These are phyloP conservation scores for Myopa tessellatipennis DNA, from an alignment of 2,888 invertebrate species.

Conservation along the genomic window DNA sequence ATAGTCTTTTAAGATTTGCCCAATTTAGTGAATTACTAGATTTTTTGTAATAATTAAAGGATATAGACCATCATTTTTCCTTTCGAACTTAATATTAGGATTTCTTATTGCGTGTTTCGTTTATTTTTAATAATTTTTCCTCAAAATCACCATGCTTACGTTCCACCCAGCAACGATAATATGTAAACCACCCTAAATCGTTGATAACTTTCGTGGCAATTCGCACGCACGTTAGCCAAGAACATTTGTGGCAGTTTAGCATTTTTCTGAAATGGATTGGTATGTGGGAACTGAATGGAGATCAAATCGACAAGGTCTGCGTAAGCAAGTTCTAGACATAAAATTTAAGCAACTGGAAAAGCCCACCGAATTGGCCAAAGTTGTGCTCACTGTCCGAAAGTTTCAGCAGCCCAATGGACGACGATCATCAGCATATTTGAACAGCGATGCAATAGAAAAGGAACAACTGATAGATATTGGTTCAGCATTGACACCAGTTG, in stretches of 20 bases:
- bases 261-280: constrained; percentile 58
- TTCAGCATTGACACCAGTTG: constrained; percentile 67
- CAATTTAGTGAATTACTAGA: too few species aligned
- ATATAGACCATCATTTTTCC: neutral
- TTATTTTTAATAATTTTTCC: too few species aligned
- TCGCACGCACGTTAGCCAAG: too few species aligned
- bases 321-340: constrained; percentile 59
- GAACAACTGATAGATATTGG: constrained; percentile 63
- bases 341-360: constrained; percentile 60
- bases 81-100: too few species aligned
- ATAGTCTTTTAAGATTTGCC: too few species aligned
- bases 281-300: constrained; percentile 62
- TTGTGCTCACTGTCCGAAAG: constrained; percentile 57
- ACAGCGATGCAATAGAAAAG: constrained; percentile 20
- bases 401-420: constrained; percentile 53
- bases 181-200: too few species aligned
- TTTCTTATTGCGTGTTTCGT: too few species aligned
- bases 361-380: constrained; percentile 59
- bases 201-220: too few species aligned
- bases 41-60: too few species aligned
- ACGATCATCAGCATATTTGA: constrained; percentile 55
- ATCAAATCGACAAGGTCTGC: constrained; percentile 57
- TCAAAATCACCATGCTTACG: too few species aligned
- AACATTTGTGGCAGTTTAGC: too few species aligned
- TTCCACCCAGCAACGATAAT: too few species aligned